A percentile compares a stretch with the other conserved stretches of the same genome.
phyloP scores from a whole-genome alignment of 2,888 invertebrate genomes.

The Chymomyza amoena region DNA sequence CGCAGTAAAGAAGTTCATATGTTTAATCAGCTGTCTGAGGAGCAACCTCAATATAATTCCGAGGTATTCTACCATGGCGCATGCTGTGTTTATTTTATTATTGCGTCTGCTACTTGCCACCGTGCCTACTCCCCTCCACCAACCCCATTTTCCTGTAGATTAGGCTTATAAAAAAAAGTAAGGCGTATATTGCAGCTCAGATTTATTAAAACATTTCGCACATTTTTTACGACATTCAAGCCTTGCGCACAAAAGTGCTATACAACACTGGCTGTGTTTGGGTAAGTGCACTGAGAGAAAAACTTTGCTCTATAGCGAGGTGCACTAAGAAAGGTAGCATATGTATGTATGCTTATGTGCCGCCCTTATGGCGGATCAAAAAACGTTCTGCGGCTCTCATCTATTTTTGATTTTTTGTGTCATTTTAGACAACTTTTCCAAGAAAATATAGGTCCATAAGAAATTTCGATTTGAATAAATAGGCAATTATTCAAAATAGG shows the following conservation, averaged over 20 bases:
- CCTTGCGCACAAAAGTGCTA: not conserved
- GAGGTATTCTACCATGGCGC: not conserved
- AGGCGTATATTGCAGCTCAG: constrained; percentile 1
- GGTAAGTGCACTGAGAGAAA: not conserved
- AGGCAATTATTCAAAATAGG: no score
- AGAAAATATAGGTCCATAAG: no score
- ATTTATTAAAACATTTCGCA: constrained; percentile 56
- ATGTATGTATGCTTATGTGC: no score
- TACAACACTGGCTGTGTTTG: not conserved
- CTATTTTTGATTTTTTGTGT: no score
- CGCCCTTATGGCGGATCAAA: no score
- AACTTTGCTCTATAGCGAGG: no score
- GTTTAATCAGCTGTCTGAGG: not conserved
- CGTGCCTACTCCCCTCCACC: no score
- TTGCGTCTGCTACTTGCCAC: not conserved
- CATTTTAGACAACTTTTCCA: no score
- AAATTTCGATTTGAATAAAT: no score
- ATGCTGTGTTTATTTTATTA: not conserved
- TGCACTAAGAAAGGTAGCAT: no score
- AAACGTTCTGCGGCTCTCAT: no score
- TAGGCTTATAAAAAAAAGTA: not conserved
- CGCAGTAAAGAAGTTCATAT: not conserved
- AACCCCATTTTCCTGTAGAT: not conserved
- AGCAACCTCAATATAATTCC: not conserved
- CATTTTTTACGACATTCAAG: not conserved